phyloP scores from a whole-genome alignment of 2,113 vertebrate genomes.

The Equus przewalskii region DNA sequence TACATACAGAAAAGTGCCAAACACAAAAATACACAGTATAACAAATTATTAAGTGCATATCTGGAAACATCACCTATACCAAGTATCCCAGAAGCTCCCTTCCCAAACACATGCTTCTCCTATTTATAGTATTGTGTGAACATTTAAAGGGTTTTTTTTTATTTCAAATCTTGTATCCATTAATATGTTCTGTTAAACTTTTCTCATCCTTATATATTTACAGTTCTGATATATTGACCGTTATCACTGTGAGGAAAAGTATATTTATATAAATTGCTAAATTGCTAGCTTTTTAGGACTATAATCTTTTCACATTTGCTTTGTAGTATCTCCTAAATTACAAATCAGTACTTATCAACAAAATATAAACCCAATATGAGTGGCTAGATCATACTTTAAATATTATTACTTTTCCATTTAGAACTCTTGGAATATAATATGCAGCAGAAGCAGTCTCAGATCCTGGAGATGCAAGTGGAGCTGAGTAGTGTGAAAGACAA shows the following conservation, averaged over 20 bases:
- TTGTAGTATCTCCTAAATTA: constrained; percentile 21
- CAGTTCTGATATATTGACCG: constrained; percentile 1
- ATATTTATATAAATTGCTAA: not conserved
- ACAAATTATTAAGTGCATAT: not conserved
- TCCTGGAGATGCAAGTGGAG: constrained; percentile 89
- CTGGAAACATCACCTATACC: not conserved
- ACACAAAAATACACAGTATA: not conserved
- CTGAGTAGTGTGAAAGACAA: constrained; percentile 84
- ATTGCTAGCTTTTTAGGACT: not conserved
- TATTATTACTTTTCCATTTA: constrained; percentile 67
- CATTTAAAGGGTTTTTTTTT: not conserved
- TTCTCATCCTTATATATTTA: not conserved
- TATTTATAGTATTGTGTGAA: not conserved
- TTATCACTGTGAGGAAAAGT: not conserved
- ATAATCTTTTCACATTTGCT: not conserved
- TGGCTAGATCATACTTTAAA: not conserved
- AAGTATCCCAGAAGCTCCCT: not conserved
- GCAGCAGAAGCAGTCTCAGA: constrained; percentile 87
- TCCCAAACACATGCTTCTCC: not conserved
- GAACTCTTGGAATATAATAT: constrained; percentile 85
- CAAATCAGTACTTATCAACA: not conserved
- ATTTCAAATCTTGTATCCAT: not conserved
- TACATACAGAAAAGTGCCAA: not conserved
- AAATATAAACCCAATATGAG: not conserved
- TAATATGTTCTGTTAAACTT: constrained; percentile 24